These are phyloP conservation scores for Aurelia coerulea DNA, from an alignment of 30 jellyfish, hydroid and myxozoan species.

Conservation along the genomic window DNA sequence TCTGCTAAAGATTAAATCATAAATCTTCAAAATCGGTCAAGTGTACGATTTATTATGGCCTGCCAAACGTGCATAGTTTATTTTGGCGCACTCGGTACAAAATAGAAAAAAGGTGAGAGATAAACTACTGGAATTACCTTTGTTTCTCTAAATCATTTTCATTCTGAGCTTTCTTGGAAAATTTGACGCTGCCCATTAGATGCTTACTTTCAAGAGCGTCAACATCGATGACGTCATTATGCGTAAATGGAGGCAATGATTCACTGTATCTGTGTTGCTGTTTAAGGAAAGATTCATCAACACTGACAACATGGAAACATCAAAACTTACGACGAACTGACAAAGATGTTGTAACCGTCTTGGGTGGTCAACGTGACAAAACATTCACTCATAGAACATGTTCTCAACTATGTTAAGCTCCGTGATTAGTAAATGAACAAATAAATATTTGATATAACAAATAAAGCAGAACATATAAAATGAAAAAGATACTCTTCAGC, in stretches of 20 bases:
- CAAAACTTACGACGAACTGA: too few relatives aligned
- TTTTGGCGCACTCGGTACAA: too few relatives aligned
- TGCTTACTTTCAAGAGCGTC: conserved; percentile 92
- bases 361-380: background rate
- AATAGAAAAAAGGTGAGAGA: too few relatives aligned
- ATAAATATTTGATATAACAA: too few relatives aligned
- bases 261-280: conserved; percentile 80
- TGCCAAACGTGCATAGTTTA: too few relatives aligned
- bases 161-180: conserved; percentile 82
- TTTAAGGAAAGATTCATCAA: too few relatives aligned
- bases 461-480: background rate
- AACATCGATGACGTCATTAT: conserved; percentile 50
- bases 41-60: too few relatives aligned
- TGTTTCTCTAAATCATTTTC: conserved; percentile 59
- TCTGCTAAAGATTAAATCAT: too few relatives aligned
- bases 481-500: conserved; percentile 88
- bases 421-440: background rate
- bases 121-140: conserved; percentile 4
- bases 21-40: too few relatives aligned
- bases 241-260: conserved; percentile 79
- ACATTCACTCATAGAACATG: background rate
- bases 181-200: conserved; percentile 85
- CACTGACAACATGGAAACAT: too few relatives aligned
- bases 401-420: background rate
- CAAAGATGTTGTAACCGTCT: too few relatives aligned